Evolutionary conservation across 2,113 vertebrate species (phyloP).

Genomic region (Fregetta grallaria): DNA sequence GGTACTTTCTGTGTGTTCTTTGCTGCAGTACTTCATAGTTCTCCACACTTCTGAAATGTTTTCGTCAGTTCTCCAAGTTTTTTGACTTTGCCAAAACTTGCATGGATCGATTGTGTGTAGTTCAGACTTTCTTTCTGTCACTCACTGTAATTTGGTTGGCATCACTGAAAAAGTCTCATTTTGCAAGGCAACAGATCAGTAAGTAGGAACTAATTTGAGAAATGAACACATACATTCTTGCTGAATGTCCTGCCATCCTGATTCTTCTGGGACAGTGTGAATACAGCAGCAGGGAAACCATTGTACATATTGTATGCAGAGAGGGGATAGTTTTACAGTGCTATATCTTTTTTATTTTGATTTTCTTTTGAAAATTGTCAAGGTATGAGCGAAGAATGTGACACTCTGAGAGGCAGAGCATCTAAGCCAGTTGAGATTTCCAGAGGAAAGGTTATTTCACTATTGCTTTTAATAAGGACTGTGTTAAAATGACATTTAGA

Average conservation of each 20-base stretch:
- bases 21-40: background rate
- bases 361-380: conserved; percentile 2
- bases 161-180: background rate
- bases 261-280: background rate
- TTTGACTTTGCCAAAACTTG: background rate
- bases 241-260: background rate
- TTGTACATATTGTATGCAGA: background rate
- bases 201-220: background rate
- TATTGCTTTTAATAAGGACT: background rate
- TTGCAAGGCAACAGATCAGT: background rate
- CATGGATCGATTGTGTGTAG: background rate
- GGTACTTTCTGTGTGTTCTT: background rate
- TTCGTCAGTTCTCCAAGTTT: background rate
- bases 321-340: background rate
- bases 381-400: background rate
- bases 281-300: background rate
- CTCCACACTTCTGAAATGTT: background rate
- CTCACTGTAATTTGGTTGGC: accelerated
- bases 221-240: background rate
- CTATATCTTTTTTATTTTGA: background rate
- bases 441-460: background rate
- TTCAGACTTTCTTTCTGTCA: background rate
- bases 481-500: background rate
- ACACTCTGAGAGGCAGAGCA: background rate
- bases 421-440: background rate